A percentile compares a stretch with the other conserved stretches of the same genome.
Evolutionary conservation across 2,797 vertebrate species (phyloP).

Genomic region (Pogoniulus pusillus): DNA sequence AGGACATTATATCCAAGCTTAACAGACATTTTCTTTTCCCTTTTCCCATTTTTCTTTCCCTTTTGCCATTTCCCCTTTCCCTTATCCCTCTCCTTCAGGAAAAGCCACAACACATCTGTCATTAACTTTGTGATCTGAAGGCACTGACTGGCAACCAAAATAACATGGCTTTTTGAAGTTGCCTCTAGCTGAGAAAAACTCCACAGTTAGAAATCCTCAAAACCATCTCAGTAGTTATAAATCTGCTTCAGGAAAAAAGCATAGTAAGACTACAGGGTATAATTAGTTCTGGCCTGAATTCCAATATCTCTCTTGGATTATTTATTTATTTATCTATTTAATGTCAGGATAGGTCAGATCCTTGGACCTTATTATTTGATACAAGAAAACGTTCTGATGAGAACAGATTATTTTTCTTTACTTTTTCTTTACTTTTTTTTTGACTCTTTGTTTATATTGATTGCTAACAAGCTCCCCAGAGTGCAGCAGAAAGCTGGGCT

Average conservation of each 20-base stretch:
- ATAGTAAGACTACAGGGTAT: background rate
- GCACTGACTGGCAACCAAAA: background rate
- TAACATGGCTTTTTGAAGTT: background rate
- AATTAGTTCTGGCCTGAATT: slow-evolving; percentile 15
- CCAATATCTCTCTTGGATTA: background rate
- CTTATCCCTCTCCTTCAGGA: background rate
- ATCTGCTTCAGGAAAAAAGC: background rate
- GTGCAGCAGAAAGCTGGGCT: background rate
- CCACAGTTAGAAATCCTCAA: slow-evolving; percentile 7
- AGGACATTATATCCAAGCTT: background rate
- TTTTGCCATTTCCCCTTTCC: background rate
- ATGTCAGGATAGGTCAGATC: background rate
- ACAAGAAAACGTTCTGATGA: background rate
- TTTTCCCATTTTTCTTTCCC: no score
- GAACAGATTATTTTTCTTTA: background rate
- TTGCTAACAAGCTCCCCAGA: background rate
- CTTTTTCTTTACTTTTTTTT: no score
- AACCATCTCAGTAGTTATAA: background rate
- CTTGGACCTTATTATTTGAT: background rate
- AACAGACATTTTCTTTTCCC: background rate
- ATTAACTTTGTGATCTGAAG: background rate
- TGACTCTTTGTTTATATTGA: background rate
- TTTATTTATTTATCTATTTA: background rate
- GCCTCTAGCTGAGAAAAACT: slow-evolving; percentile 11
- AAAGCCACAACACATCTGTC: background rate